A percentile compares a stretch with the other conserved stretches of the same genome.
Conservation (phyloP, 2,888 invertebrate genomes). For the Tiliacea aurago region DNA sequence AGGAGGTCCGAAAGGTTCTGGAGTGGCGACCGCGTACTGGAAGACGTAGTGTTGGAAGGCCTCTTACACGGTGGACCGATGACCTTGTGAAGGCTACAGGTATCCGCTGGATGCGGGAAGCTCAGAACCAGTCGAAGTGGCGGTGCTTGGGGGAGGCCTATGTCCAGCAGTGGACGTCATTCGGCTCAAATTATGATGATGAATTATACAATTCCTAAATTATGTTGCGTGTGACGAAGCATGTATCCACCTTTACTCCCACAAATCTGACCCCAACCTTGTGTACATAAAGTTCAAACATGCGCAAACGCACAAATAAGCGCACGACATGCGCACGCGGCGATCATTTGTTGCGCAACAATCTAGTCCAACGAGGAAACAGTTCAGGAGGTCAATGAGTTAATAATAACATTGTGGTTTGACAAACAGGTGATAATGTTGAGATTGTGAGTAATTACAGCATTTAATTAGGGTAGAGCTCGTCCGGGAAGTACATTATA, state of each 20-base stretch:
- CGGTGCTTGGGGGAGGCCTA: too few relatives aligned
- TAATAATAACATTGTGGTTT: slow-evolving; percentile 11
- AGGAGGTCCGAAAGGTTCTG: too few relatives aligned
- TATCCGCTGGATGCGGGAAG: too few relatives aligned
- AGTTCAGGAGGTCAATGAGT: slow-evolving; percentile 22
- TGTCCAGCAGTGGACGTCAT: too few relatives aligned
- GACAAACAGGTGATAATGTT: slow-evolving; percentile 36
- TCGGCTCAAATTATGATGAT: too few relatives aligned
- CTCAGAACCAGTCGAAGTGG: too few relatives aligned
- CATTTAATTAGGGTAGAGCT: background rate
- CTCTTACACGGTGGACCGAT: too few relatives aligned
- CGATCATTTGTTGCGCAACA: slow-evolving; percentile 7
- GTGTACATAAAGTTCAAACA: slow-evolving; percentile 5
- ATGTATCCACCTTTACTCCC: background rate
- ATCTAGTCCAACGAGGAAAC: slow-evolving; percentile 26
- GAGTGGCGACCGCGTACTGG: too few relatives aligned
- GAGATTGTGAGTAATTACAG: slow-evolving; percentile 14
- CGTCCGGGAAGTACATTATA: background rate
- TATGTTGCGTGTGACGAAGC: background rate
- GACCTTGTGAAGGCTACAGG: too few relatives aligned
- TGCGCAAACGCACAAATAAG: slow-evolving; percentile 4
- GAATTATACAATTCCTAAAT: background rate
- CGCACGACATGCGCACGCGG: slow-evolving; percentile 26
- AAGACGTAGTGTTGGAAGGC: too few relatives aligned
- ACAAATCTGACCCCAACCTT: slow-evolving; percentile 18